Base-by-base conservation (phyloP, 2,797 vertebrate genomes). In the Mus caroli region DNA sequence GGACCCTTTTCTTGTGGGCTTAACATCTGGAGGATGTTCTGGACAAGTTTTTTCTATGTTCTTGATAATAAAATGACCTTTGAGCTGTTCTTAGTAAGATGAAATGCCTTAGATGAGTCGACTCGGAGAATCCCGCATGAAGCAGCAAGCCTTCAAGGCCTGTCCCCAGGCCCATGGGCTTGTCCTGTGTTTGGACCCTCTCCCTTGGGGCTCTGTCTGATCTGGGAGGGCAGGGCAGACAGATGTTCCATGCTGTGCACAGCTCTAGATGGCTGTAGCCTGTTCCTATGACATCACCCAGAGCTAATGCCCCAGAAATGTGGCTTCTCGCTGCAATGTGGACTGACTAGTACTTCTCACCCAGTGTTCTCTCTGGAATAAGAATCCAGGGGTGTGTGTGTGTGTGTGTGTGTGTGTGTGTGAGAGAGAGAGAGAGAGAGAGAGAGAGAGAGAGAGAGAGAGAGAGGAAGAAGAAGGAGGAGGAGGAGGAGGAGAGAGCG, bases 41-140 rank as follows among this genome's bases (percentile, higher is more conserved):
- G 20, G 91, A 69, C 83, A 64, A 64, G 88, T 69, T 77, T 67
- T 88, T 40, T 97, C 82, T 56, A 43, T 91, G 95, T 76, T 95
- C 88, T 73, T 52, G 7, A 15, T 83, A 37, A 88, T 67, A 26
- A 64, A 88, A 46, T 71, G 93, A 94, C 80, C 93, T 96, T 93
- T 94, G 62, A 43, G 69, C 46, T 64, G 22, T 67, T 58, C 15
- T 3, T 71, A 31, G 3, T 46, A 73, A 87, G 73, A 62, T 43
- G 3, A 43, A 24, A 69, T 0, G 40, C 90, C 80, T 75, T 9
- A 31, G 34, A n/a, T 85, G 6, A 54, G 50, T 43, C 13, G 77
- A 43, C 34, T 52, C 26, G 11, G 90, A 28, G 46, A 75, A 8
- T 12, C 76, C 60, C 46, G 3, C 19, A 4, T 0, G 22, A 52